Percentiles rank a stretch among this genome's conserved stretches.
phyloP scores from a whole-genome alignment of 1,140 invertebrate genomes.

The Drosophila neocordata region DNA sequence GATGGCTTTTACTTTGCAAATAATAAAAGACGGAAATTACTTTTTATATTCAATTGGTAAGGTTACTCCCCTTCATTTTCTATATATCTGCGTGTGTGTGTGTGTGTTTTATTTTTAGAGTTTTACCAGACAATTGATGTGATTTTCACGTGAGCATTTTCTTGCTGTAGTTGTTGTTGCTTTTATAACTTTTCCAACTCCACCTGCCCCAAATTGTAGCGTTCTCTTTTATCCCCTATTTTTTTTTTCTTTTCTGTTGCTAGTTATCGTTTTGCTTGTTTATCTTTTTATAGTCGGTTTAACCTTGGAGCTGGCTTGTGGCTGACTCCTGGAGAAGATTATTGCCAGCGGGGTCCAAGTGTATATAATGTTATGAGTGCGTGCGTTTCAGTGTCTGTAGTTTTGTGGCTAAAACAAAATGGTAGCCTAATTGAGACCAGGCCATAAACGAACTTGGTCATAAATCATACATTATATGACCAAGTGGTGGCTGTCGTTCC shows the following conservation, averaged over 20 bases:
- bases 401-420: constrained; percentile 70
- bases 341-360: constrained; percentile 44
- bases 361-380: constrained; percentile 67
- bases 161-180: constrained; percentile 37
- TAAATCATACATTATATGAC: constrained; percentile 71
- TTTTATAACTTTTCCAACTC: constrained; percentile 17
- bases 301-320: constrained; percentile 60
- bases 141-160: constrained; percentile 74
- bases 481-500: constrained; percentile 16
- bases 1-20: constrained; percentile 56
- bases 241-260: constrained; percentile 3
- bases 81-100: background rate
- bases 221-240: background rate
- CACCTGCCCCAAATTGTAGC: background rate
- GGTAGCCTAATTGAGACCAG: constrained; percentile 72
- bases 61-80: constrained; percentile 26
- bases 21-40: constrained; percentile 78
- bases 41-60: constrained; percentile 79
- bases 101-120: constrained; percentile 50
- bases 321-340: constrained; percentile 54
- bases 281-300: constrained; percentile 74
- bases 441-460: constrained; percentile 63
- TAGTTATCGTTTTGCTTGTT: constrained; percentile 57
- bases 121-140: constrained; percentile 75
- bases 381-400: constrained; percentile 54